Percentiles rank a stretch among this genome's conserved stretches.
Conservation (phyloP, 2,888 invertebrate species). For the Drosophila falleni region DNA sequence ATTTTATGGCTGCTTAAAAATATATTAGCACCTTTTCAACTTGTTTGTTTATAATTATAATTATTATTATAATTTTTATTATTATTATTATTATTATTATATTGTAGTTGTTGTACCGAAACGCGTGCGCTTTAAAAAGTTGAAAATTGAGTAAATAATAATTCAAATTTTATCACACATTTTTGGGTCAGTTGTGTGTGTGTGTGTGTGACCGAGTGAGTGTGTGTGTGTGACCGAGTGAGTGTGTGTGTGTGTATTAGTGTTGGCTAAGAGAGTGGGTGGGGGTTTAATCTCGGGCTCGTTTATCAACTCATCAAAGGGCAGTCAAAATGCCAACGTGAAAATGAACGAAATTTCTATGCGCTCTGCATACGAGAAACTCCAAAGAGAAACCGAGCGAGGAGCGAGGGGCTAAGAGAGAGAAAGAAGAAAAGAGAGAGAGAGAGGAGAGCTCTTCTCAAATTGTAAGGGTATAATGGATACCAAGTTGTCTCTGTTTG, state of each 20-base stretch:
- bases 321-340: constrained; percentile 69
- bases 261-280: neutral
- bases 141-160: constrained; percentile 35
- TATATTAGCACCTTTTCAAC: constrained; percentile 69
- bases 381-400: constrained; percentile 2
- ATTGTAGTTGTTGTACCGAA: constrained; percentile 32
- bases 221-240: constrained; percentile 6
- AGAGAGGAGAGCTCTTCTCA: constrained; percentile 2
- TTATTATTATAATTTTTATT: constrained; percentile 16
- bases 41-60: constrained; percentile 34
- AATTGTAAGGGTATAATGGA: constrained; percentile 36
- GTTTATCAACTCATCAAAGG: constrained; percentile 74
- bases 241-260: constrained; percentile 11
- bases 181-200: constrained; percentile 20
- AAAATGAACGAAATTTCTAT: constrained; percentile 71
- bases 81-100: constrained; percentile 9
- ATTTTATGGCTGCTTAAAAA: constrained; percentile 48
- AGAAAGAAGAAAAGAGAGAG: neutral
- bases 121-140: constrained; percentile 56
- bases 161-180: constrained; percentile 40
- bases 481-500: constrained; percentile 24
- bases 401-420: neutral
- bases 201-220: neutral
- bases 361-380: constrained; percentile 39
- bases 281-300: constrained; percentile 43